A percentile compares a stretch with the other conserved stretches of the same genome.
Conservation (phyloP, 1,140 invertebrate genomes). For the Lutraria rhynchaena region DNA sequence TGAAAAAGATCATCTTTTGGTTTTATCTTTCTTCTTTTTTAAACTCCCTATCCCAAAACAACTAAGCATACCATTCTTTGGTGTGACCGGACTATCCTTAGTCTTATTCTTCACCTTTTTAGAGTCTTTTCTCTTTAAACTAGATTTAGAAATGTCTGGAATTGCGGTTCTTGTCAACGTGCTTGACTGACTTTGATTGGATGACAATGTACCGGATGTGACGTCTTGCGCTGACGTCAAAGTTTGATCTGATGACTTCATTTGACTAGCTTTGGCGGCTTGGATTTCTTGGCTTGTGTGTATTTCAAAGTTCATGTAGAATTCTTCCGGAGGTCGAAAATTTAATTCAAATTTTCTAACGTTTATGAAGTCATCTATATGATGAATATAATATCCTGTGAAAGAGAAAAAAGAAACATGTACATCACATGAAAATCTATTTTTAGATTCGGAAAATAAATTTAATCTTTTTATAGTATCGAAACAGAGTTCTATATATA, state of each 20-base stretch:
- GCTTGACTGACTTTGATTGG: conserved; percentile 1
- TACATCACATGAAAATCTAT: no score
- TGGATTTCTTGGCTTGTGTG: conserved; percentile 30
- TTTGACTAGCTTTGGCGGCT: neutral
- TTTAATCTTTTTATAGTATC: no score
- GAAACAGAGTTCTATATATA: no score
- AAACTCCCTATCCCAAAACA: conserved; percentile 29
- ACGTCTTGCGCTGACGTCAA: neutral
- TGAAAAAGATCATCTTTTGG: conserved; percentile 24
- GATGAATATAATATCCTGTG: conserved; percentile 53
- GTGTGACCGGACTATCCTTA: conserved; percentile 34
- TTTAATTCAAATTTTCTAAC: conserved; percentile 47
- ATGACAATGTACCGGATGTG: conserved; percentile 10
- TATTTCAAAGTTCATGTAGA: conserved; percentile 37
- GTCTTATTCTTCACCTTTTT: conserved; percentile 41
- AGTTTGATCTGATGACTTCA: neutral
- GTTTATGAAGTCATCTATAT: conserved; percentile 37
- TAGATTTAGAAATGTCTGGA: conserved; percentile 44
- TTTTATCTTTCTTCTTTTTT: conserved; percentile 48
- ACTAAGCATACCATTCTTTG: conserved; percentile 29
- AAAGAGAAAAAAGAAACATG: no score
- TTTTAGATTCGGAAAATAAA: no score
- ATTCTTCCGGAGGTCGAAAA: conserved; percentile 47
- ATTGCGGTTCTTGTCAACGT: conserved; percentile 23
- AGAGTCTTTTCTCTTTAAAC: conserved; percentile 55